Evolutionary conservation across 2,113 vertebrate species (phyloP), one percentile per base, ranked within the genome.

Genomic region (Burhinus oedicnemus): DNA sequence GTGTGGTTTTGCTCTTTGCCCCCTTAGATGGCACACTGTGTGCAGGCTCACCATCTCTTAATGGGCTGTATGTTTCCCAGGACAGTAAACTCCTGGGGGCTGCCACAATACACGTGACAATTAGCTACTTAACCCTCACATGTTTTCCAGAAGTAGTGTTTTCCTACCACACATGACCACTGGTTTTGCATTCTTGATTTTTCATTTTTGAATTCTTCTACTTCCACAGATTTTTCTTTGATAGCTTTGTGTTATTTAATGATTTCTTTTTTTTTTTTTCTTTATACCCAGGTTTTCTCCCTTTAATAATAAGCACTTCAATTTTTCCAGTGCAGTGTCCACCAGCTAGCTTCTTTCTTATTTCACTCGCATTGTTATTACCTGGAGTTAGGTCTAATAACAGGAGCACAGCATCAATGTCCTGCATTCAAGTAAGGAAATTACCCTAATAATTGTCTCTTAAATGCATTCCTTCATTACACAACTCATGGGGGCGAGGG

Each of bases 371-470:
- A 17, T 86, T 82, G 47, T 68, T 91, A 71, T 51, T 95, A 89
- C 52, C 66, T 85, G 57, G 69, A 85, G 47, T 47, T 42, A 57
- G 68, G 23, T 78, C 77, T 89, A 92, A 82, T 91, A 89, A 86
- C 47, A 89, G 57, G 80, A 92, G 69, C 30, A 36, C 40, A 89
- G 44, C 65, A 93, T 92, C 83, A 77, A 54, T 91, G 84, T 93
- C 77, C 66, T 85, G 44, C 80, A 91, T 94, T 93, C 71, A 70
- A 83, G 93, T 83, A 80, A 89, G 83, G 93, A 93, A 95, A 95
- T 94, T 95, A 95, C 91, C 89, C 84, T 93, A 76, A 87, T 91
- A 97, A 96, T 95, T 94, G 94, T 97, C 83, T 94, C 58, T 89
- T 91, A 91, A 96, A 80, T 89, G 84, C 4, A 6, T 83, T 95